phyloP scores from a whole-genome alignment of 2,113 vertebrate genomes.

The Chloroceryle aenea region DNA sequence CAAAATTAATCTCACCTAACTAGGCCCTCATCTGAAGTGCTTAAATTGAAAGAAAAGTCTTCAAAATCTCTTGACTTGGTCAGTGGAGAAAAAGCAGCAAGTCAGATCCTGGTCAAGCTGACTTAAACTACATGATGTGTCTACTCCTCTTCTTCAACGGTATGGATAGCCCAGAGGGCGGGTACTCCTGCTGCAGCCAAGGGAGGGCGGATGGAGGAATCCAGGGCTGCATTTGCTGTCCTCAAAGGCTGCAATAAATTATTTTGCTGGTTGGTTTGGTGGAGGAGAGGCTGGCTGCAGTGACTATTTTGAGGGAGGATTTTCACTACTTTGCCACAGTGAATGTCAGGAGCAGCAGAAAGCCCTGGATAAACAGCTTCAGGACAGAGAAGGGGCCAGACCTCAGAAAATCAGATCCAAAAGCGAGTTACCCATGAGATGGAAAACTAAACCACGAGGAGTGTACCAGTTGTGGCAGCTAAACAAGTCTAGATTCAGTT shows the following conservation, averaged over 20 bases:
- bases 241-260: neutral
- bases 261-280: neutral
- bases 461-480: neutral
- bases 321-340: neutral
- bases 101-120: neutral
- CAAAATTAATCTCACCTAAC: neutral
- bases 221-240: neutral
- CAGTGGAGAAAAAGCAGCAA: neutral
- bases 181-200: neutral
- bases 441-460: neutral
- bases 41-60: neutral
- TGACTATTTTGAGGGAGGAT: neutral
- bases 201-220: neutral
- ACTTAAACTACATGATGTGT: neutral
- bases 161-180: neutral
- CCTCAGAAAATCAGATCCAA: neutral
- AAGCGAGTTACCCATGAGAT: neutral
- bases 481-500: slow-evolving; percentile 7
- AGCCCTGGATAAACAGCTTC: neutral
- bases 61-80: neutral
- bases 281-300: neutral
- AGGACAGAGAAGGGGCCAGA: neutral
- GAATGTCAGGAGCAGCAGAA: neutral
- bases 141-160: neutral
- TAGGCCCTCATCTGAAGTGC: neutral